Evolutionary conservation across 2,797 vertebrate genomes (phyloP).

Genomic region (Hipposideros larvatus): DNA sequence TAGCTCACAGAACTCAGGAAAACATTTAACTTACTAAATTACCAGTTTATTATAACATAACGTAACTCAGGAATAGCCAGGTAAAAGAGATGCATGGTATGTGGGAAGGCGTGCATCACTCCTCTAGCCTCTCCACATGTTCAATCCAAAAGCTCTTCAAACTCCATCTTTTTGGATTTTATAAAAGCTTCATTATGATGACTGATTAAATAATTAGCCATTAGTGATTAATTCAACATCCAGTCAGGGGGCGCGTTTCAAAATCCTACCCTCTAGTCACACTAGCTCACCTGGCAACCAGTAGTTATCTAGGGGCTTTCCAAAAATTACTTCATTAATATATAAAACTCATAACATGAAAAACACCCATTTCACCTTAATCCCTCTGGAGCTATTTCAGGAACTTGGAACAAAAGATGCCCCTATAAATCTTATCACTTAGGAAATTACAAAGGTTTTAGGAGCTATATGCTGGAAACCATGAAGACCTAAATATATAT

Average conservation of each 20-base stretch:
- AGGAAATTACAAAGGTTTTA: background rate
- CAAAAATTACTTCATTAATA: background rate
- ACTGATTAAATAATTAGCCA: background rate
- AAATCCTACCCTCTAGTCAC: background rate
- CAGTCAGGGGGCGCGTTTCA: background rate
- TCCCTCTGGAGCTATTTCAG: background rate
- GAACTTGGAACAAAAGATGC: background rate
- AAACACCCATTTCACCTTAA: background rate
- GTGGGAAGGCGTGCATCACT: background rate
- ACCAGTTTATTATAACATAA: background rate
- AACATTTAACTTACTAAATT: background rate
- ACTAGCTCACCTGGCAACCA: background rate
- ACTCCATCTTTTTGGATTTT: background rate
- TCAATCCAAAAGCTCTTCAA: background rate
- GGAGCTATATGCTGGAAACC: background rate
- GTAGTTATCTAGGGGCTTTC: background rate
- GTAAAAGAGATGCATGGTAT: background rate
- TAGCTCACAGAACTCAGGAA: background rate
- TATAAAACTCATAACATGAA: background rate
- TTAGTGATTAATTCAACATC: background rate
- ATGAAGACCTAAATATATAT: background rate
- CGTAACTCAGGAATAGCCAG: background rate
- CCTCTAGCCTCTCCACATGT: background rate
- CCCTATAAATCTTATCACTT: background rate
- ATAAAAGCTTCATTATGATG: background rate